These are phyloP conservation scores for Brachyptera putata DNA, from an alignment of 2,888 invertebrate species.

Conservation along the genomic window DNA sequence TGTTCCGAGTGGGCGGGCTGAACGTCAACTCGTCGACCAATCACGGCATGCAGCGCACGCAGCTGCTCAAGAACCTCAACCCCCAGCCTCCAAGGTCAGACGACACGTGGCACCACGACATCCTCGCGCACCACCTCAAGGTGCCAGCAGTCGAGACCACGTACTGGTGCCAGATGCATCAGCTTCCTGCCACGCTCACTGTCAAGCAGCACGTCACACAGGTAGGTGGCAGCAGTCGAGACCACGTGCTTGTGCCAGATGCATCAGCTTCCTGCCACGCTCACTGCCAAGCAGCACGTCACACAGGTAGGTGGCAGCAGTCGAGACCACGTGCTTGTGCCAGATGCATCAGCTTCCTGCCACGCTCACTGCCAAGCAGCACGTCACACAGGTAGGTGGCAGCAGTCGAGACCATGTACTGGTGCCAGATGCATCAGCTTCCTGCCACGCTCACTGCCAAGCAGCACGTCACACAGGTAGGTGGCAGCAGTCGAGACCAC, in stretches of 20 bases:
- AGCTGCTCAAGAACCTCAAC: slow-evolving; percentile 56
- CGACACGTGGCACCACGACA: slow-evolving; percentile 54
- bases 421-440: slow-evolving; percentile 85
- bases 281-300: slow-evolving; percentile 65
- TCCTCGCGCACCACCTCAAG: slow-evolving; percentile 60
- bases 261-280: slow-evolving; percentile 66
- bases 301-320: slow-evolving; percentile 56
- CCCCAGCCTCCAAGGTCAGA: slow-evolving; percentile 45
- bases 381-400: slow-evolving; percentile 56
- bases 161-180: slow-evolving; percentile 91
- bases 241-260: slow-evolving; percentile 98
- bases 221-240: slow-evolving; percentile 56
- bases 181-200: slow-evolving; percentile 64
- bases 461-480: slow-evolving; percentile 71
- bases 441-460: slow-evolving; percentile 60
- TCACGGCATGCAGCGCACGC: slow-evolving; percentile 73
- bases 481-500: neutral
- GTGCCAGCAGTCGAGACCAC: slow-evolving; percentile 88
- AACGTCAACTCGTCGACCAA: slow-evolving; percentile 52
- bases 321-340: slow-evolving; percentile 58
- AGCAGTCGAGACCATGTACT: slow-evolving; percentile 94
- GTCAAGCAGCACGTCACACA: slow-evolving; percentile 71
- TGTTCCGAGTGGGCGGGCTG: slow-evolving; percentile 63
- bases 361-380: slow-evolving; percentile 58
- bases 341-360: slow-evolving; percentile 75